Evolutionary conservation across 2,888 invertebrate species (phyloP).

Genomic region (Drosophila lacicola): DNA sequence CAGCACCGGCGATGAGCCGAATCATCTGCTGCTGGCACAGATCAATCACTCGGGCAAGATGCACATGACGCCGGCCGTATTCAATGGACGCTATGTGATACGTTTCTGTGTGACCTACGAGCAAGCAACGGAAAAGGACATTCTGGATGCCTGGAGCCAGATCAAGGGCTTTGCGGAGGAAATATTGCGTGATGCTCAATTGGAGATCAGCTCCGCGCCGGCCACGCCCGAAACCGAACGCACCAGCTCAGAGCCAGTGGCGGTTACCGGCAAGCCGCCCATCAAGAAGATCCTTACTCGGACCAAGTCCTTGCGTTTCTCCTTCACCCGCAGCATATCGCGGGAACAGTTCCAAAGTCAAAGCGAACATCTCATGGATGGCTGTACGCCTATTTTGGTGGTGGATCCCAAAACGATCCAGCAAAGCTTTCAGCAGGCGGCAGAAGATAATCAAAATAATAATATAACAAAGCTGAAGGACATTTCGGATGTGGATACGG

Average conservation of each 20-base stretch:
- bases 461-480: constrained; percentile 74
- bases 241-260: constrained; percentile 70
- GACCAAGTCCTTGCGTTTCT: constrained; percentile 84
- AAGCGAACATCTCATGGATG: constrained; percentile 84
- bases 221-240: constrained; percentile 81
- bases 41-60: constrained; percentile 93
- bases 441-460: constrained; percentile 63
- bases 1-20: constrained; percentile 89
- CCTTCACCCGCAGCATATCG: constrained; percentile 85
- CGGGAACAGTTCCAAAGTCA: constrained; percentile 85
- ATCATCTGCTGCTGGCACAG: constrained; percentile 90
- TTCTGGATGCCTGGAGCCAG: constrained; percentile 88
- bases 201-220: constrained; percentile 74
- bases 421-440: constrained; percentile 82
- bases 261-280: constrained; percentile 77
- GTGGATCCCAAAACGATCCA: constrained; percentile 83
- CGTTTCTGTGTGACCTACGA: constrained; percentile 93
- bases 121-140: constrained; percentile 90
- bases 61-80: constrained; percentile 94
- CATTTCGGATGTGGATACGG: constrained; percentile 83
- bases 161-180: constrained; percentile 88
- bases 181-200: constrained; percentile 85
- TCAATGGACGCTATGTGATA: constrained; percentile 91
- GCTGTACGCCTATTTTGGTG: constrained; percentile 85
- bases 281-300: constrained; percentile 84